Conservation (phyloP, 2,888 invertebrate genomes). For the Oxycera nigricornis region DNA sequence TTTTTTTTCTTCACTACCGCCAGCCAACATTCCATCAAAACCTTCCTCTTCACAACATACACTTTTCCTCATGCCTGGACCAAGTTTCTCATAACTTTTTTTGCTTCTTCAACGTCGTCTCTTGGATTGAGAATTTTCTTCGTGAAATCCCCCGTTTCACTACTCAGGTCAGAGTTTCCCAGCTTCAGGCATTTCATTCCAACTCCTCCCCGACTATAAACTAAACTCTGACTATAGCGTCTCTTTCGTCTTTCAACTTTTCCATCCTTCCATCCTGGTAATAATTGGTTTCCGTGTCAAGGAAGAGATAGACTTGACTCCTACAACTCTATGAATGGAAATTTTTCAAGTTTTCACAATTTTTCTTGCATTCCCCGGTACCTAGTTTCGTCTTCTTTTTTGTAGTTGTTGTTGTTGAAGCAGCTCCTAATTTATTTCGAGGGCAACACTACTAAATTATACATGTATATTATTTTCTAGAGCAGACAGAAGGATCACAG, state of each 20-base stretch:
- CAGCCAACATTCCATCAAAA: too few relatives aligned
- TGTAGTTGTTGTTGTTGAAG: neutral
- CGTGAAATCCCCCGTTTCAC: neutral
- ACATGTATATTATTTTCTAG: neutral
- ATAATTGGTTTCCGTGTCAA: slow-evolving; percentile 46
- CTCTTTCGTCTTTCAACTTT: neutral
- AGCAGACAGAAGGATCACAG: neutral
- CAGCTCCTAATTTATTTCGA: slow-evolving; percentile 11
- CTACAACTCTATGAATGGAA: slow-evolving; percentile 13
- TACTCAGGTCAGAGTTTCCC: neutral
- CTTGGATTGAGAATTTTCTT: too few relatives aligned
- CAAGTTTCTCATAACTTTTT: neutral
- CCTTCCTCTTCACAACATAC: too few relatives aligned
- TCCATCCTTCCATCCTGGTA: slow-evolving; percentile 9
- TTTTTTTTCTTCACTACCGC: neutral
- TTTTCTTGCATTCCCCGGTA: neutral
- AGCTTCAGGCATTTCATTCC: neutral
- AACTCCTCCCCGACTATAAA: neutral
- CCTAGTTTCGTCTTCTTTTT: neutral
- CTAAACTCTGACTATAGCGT: neutral
- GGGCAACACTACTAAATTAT: neutral
- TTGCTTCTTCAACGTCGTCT: slow-evolving; percentile 1
- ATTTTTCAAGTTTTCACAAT: slow-evolving; percentile 17
- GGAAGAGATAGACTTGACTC: slow-evolving; percentile 36
- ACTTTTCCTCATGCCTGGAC: too few relatives aligned